Percentiles rank a stretch among this genome's conserved stretches.
Conservation (phyloP, 2,797 vertebrate genomes). For the Sciaenops ocellatus region DNA sequence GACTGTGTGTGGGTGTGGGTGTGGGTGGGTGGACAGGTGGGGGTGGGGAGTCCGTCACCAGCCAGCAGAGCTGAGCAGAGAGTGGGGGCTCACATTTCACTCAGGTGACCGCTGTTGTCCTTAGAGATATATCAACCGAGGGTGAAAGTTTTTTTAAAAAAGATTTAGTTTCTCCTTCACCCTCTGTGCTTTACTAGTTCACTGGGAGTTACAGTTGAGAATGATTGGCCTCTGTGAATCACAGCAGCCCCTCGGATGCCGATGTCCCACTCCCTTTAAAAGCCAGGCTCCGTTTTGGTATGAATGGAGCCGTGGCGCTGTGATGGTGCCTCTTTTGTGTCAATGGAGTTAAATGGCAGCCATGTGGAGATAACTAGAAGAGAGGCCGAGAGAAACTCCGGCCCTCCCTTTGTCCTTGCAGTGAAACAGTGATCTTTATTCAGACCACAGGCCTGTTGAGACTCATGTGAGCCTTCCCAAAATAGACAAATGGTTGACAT, state of each 20-base stretch:
- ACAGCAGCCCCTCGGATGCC: constrained; percentile 34
- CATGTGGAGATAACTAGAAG: constrained; percentile 80
- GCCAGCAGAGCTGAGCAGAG: constrained; percentile 52
- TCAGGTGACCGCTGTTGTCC: constrained; percentile 74
- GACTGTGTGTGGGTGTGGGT: constrained; percentile 21
- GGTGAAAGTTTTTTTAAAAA: constrained; percentile 35
- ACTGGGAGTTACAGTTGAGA: constrained; percentile 8
- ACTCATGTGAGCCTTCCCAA: constrained; percentile 84
- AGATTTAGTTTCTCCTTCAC: constrained; percentile 3
- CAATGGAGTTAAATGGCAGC: constrained; percentile 81
- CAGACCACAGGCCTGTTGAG: constrained; percentile 79
- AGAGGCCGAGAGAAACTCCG: constrained; percentile 71
- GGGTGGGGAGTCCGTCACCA: constrained; percentile 64
- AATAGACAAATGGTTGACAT: constrained; percentile 81
- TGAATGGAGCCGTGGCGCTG: constrained; percentile 76
- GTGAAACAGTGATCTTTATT: constrained; percentile 83
- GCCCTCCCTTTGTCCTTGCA: constrained; percentile 78
- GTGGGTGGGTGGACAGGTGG: constrained; percentile 46
- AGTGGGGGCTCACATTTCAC: constrained; percentile 75
- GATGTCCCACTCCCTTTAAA: constrained; percentile 63
- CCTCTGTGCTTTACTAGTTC: constrained; percentile 37
- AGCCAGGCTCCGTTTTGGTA: constrained; percentile 51
- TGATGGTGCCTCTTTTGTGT: constrained; percentile 78
- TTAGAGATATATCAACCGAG: constrained; percentile 60
- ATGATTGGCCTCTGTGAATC: constrained; percentile 41